Evolutionary conservation across 1,140 invertebrate genomes (phyloP).

Genomic region (Euwallacea similis): DNA sequence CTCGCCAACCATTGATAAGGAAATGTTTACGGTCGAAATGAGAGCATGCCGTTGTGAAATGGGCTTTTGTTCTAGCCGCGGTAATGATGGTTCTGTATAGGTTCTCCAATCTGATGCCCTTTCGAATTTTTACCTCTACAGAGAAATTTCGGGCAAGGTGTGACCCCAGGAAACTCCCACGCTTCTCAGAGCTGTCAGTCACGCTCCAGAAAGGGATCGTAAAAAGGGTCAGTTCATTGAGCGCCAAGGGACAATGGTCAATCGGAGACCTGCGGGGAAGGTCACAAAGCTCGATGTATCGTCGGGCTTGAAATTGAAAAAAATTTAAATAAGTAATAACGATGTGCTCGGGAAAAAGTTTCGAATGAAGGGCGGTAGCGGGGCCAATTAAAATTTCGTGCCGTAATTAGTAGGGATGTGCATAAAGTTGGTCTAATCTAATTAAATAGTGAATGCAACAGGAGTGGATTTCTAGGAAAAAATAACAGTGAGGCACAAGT

Average conservation of each 20-base stretch:
- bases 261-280: conserved; percentile 18
- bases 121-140: conserved; percentile 5
- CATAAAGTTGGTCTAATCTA: no score
- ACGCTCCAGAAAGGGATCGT: conserved; percentile 13
- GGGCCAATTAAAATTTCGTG: no score
- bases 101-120: conserved; percentile 14
- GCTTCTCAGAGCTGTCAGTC: conserved; percentile 22
- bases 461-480: no score
- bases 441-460: no score
- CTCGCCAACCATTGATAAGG: conserved; percentile 29
- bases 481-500: no score
- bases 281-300: conserved; percentile 4
- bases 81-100: conserved; percentile 13
- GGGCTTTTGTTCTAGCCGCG: conserved; percentile 22
- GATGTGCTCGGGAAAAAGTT: no score
- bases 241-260: conserved; percentile 32
- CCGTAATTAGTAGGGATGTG: no score
- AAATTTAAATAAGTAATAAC: no score
- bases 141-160: conserved; percentile 6
- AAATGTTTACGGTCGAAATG: conserved; percentile 25
- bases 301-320: no score
- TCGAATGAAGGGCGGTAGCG: no score
- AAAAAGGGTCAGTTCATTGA: conserved; percentile 31
- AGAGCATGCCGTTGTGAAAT: conserved; percentile 26
- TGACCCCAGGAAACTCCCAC: conserved; percentile 22